These are phyloP conservation scores for Thaumatotibia leucotreta DNA, from an alignment of 1,140 invertebrate species.

Conservation along the genomic window DNA sequence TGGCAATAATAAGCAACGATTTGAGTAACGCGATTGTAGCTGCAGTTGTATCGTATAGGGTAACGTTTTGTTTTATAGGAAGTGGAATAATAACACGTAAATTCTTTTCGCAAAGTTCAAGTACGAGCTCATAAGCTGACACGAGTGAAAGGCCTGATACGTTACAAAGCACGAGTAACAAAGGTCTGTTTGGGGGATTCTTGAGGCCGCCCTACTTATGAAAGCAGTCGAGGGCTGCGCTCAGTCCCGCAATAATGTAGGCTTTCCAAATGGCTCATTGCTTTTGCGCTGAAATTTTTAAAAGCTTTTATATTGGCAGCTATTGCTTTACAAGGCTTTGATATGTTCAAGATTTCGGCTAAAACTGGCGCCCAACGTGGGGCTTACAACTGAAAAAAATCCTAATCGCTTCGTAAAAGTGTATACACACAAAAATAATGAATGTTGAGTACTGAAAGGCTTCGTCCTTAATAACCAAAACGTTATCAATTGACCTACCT, in stretches of 20 bases:
- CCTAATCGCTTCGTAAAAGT: too few species aligned
- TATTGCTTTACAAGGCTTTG: neutral
- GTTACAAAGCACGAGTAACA: slow-evolving; percentile 3
- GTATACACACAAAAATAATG: too few species aligned
- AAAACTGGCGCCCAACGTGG: slow-evolving; percentile 38
- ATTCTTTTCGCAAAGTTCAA: neutral
- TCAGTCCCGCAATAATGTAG: neutral
- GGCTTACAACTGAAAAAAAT: too few species aligned
- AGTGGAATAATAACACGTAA: too few species aligned
- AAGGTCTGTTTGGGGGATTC: slow-evolving; percentile 5
- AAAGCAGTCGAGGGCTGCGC: slow-evolving; percentile 9
- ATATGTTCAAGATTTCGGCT: neutral
- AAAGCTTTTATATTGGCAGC: neutral
- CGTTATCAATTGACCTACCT: neutral
- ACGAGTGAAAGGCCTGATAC: neutral
- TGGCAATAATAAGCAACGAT: too few species aligned
- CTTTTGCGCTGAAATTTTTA: neutral
- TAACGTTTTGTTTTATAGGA: too few species aligned
- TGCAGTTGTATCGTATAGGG: too few species aligned
- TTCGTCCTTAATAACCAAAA: neutral
- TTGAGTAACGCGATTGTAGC: too few species aligned
- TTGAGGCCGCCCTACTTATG: slow-evolving; percentile 8
- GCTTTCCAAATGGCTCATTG: slow-evolving; percentile 11
- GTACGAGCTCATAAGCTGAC: neutral
- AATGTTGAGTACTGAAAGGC: neutral